Percentiles rank a stretch among this genome's conserved stretches.
These are phyloP conservation scores for Drosophila littoralis DNA, from an alignment of 1,140 invertebrate genomes.

Conservation along the genomic window DNA sequence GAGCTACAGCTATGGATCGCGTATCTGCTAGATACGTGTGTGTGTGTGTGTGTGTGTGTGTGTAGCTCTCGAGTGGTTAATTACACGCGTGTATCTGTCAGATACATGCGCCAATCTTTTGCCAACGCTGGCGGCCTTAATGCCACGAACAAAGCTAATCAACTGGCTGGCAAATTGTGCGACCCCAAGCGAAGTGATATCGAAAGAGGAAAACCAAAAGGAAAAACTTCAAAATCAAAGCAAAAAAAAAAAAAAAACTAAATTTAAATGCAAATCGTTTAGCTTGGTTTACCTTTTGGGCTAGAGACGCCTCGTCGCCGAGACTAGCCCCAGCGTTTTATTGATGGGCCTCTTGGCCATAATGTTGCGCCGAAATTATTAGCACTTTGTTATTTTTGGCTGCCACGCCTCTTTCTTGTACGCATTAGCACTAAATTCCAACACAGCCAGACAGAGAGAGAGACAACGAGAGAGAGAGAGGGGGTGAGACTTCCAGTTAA, in stretches of 20 bases:
- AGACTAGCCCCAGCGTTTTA: constrained; percentile 32
- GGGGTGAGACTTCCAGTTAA: neutral
- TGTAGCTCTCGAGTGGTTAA: constrained; percentile 56
- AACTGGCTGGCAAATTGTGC: constrained; percentile 43
- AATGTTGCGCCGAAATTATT: constrained; percentile 73
- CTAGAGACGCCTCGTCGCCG: constrained; percentile 8
- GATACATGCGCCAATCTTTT: constrained; percentile 44
- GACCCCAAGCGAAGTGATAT: constrained; percentile 24
- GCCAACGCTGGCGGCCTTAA: constrained; percentile 29
- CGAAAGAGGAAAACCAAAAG: constrained; percentile 1
- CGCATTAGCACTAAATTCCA: constrained; percentile 68
- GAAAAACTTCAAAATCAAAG: constrained; percentile 16
- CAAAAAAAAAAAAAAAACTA: constrained; percentile 3
- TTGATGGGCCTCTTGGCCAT: constrained; percentile 51
- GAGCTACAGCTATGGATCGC: constrained; percentile 41
- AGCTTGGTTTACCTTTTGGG: constrained; percentile 3
- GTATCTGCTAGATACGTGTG: constrained; percentile 4
- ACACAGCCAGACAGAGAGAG: constrained; percentile 5
- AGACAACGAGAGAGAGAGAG: neutral
- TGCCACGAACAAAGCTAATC: constrained; percentile 41
- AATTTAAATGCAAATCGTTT: constrained; percentile 54
- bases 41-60: constrained; percentile 24
- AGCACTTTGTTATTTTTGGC: constrained; percentile 76
- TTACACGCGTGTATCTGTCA: constrained; percentile 72
- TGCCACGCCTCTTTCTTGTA: constrained; percentile 77